Base-by-base conservation (phyloP, 2,113 vertebrate species). In the Ariopsis seemanni region DNA sequence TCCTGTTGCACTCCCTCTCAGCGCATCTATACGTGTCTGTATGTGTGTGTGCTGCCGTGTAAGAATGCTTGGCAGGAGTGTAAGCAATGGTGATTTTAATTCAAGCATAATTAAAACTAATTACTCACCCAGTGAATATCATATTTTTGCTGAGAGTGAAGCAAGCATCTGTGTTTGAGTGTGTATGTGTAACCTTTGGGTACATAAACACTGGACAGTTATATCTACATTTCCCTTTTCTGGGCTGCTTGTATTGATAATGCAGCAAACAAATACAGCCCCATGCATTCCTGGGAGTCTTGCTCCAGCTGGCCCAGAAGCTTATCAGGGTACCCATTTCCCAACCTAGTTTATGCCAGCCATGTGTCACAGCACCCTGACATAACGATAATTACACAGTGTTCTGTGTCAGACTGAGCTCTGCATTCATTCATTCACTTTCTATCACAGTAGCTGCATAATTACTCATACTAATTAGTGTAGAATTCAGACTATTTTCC, bases 61-160 rank as follows among this genome's bases (percentile, higher is more conserved):
- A 52, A 80, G 89, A 90, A 92, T 78, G 89, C 87, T 91, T 92
- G 86, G 85, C 89, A 90, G 87, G 90, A 86, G 80, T 86, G 87
- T 88, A 87, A 91, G 91, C 85, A 87, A 94, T 93, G 94, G 94
- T 95, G 93, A 94, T 95, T 92, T 93, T 96, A 96, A 97, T 95
- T 96, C 97, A 96, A 94, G 82, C 12, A 6, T 83, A 83, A 67
- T 83, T 83, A 83, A 90, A 92, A 90, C 92, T 95, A 95, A 96
- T 96, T 96, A 96, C 92, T 92, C 93, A 94, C 93, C 94, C 94
- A 92, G 89, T 92, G 91, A 93, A 96, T 94, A 91, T 94, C 93
- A 95, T 94, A 94, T 95, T 95, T 94, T 55, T 80, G 48, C 72
- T 69, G 57, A 42, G 63, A 86, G 34, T 83, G 20, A 82, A 67